Evolutionary conservation across 2,797 vertebrate species (phyloP).

Genomic region (Sylvilagus floridanus): DNA sequence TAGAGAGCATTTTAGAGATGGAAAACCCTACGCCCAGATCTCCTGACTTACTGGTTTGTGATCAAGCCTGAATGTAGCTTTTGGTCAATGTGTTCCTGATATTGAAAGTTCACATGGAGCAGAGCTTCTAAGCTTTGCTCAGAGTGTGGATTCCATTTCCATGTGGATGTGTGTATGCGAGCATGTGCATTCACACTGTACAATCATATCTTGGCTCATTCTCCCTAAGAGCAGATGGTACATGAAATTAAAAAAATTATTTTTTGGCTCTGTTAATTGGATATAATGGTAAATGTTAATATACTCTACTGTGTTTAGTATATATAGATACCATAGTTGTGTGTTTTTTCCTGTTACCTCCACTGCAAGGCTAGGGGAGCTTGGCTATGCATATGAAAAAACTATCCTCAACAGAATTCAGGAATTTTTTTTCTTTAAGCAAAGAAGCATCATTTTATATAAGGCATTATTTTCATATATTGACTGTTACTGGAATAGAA

Average conservation of each 20-base stretch:
- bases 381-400: slow-evolving; percentile 12
- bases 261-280: slow-evolving; percentile 68
- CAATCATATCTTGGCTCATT: slow-evolving; percentile 66
- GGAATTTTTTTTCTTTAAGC: slow-evolving; percentile 45
- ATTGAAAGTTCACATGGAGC: background rate
- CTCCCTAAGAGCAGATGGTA: slow-evolving; percentile 71
- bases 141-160: background rate
- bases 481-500: background rate
- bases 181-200: slow-evolving; percentile 7
- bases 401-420: background rate
- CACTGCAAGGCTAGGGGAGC: background rate
- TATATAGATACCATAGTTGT: slow-evolving; percentile 62
- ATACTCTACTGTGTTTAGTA: slow-evolving; percentile 61
- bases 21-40: background rate
- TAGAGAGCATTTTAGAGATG: background rate
- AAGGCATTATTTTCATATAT: background rate
- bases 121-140: slow-evolving; percentile 19
- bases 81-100: background rate
- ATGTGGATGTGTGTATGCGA: background rate
- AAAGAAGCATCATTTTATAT: slow-evolving; percentile 24
- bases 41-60: background rate
- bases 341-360: slow-evolving; percentile 30
- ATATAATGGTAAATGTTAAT: slow-evolving; percentile 70
- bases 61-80: background rate
- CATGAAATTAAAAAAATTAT: slow-evolving; percentile 65